Evolutionary conservation across 2,888 invertebrate genomes (phyloP).

Genomic region (Stegana nigrithorax): DNA sequence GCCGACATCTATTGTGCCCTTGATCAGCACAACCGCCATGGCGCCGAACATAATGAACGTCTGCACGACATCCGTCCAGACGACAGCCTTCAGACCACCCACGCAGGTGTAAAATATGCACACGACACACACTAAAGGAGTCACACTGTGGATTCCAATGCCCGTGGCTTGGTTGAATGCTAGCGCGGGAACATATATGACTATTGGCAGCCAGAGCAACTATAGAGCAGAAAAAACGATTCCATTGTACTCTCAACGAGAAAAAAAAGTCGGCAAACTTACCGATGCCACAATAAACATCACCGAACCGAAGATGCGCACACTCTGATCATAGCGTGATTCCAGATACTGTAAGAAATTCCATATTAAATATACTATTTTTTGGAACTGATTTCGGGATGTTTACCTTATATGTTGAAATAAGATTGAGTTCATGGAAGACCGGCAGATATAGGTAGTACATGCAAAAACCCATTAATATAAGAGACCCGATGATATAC

Average conservation of each 20-base stretch:
- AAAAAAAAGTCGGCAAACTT: conserved; percentile 55
- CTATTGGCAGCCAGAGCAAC: conserved; percentile 79
- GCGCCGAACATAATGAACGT: conserved; percentile 77
- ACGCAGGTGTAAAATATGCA: conserved; percentile 85
- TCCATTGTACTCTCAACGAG: neutral
- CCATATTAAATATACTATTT: neutral
- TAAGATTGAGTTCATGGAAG: conserved; percentile 77
- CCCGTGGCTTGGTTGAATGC: conserved; percentile 85
- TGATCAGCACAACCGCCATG: conserved; percentile 75
- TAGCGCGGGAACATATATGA: conserved; percentile 79
- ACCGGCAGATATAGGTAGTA: conserved; percentile 77
- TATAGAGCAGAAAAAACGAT: conserved; percentile 65
- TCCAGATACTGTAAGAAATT: conserved; percentile 72
- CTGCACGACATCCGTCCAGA: conserved; percentile 81
- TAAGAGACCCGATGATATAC: conserved; percentile 72
- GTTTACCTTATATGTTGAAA: conserved; percentile 81
- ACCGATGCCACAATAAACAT: conserved; percentile 76
- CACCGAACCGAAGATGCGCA: conserved; percentile 76
- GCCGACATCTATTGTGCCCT: conserved; percentile 76
- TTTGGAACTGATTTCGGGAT: neutral
- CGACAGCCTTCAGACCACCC: conserved; percentile 76
- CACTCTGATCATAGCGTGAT: conserved; percentile 75
- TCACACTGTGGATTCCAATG: conserved; percentile 79
- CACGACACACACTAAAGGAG: conserved; percentile 79
- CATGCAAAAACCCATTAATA: conserved; percentile 73